Conservation (phyloP, 2,888 invertebrate species). For the Gisinianus flammeolus region DNA sequence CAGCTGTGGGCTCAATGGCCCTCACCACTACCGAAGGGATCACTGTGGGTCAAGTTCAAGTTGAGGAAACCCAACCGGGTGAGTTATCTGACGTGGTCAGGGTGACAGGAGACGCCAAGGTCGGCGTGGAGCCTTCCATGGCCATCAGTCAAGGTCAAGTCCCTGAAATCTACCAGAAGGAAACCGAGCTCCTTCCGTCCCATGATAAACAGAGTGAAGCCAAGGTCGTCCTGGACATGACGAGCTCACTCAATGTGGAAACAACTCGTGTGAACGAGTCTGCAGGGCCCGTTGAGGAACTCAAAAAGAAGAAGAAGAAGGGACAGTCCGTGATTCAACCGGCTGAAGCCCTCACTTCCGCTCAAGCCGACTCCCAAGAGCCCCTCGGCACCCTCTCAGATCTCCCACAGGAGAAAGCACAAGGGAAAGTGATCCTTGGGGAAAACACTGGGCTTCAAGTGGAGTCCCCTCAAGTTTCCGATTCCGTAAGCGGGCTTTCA, state of each 20-base stretch:
- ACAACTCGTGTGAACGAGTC: background rate
- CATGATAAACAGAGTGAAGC: background rate
- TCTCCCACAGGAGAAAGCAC: background rate
- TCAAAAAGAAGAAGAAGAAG: background rate
- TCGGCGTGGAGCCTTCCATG: slow-evolving; percentile 6
- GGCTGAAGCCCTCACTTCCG: slow-evolving; percentile 24
- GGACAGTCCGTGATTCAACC: slow-evolving; percentile 11
- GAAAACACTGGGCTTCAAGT: slow-evolving; percentile 18
- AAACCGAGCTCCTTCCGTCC: background rate
- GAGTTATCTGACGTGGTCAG: background rate
- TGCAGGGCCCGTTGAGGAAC: background rate
- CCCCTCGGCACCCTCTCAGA: slow-evolving; percentile 1
- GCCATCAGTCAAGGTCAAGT: background rate
- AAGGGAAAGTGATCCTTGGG: slow-evolving; percentile 22
- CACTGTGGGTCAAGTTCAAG: slow-evolving; percentile 12
- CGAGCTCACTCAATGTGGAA: background rate
- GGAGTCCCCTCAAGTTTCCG: slow-evolving; percentile 3
- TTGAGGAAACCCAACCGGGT: slow-evolving; percentile 11
- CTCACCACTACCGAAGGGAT: slow-evolving; percentile 5
- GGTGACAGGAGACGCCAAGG: slow-evolving; percentile 9
- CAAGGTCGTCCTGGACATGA: background rate
- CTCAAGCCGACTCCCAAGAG: slow-evolving; percentile 17
- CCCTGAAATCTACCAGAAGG: slow-evolving; percentile 20
- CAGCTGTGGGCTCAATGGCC: background rate
- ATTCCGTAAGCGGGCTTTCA: slow-evolving; percentile 8